Conservation (phyloP, 2,888 invertebrate species). For the Agrotis exclamationis region DNA sequence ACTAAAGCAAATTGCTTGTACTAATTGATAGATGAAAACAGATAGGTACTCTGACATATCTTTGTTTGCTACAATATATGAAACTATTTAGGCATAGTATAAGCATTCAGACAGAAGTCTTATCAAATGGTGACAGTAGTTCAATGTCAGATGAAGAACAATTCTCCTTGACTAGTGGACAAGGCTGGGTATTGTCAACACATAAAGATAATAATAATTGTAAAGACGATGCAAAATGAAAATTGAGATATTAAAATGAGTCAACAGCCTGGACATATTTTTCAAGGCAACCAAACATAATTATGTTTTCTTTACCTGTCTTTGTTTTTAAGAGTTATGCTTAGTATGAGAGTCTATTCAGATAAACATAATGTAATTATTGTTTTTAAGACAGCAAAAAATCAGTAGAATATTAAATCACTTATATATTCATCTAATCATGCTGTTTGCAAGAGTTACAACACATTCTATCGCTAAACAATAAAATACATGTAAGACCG, state of each 20-base stretch:
- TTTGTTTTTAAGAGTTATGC: no score
- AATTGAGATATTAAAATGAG: constrained; percentile 40
- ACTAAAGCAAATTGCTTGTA: constrained; percentile 46
- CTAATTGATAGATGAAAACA: constrained; percentile 42
- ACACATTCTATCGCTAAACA: constrained; percentile 5
- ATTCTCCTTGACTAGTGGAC: constrained; percentile 69
- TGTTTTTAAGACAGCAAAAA: neutral
- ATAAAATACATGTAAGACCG: constrained; percentile 14
- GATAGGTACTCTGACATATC: constrained; percentile 21
- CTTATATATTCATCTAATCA: constrained; percentile 1
- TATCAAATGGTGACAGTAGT: constrained; percentile 65
- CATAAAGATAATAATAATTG: constrained; percentile 44
- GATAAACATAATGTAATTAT: no score
- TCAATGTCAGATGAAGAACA: constrained; percentile 72
- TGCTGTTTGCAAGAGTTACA: neutral
- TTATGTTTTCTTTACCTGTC: no score
- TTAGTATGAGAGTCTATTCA: no score
- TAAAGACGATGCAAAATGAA: constrained; percentile 51
- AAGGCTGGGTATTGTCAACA: constrained; percentile 65
- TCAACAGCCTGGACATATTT: constrained; percentile 19
- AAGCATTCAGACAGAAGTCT: constrained; percentile 37
- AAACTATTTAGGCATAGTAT: constrained; percentile 31
- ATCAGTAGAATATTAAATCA: neutral
- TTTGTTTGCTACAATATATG: constrained; percentile 20
- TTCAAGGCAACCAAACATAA: constrained; percentile 45